Evolutionary conservation across 2,797 vertebrate species (phyloP), one percentile per base, ranked within the genome.

Genomic region (Triplophysa yarkandensis): DNA sequence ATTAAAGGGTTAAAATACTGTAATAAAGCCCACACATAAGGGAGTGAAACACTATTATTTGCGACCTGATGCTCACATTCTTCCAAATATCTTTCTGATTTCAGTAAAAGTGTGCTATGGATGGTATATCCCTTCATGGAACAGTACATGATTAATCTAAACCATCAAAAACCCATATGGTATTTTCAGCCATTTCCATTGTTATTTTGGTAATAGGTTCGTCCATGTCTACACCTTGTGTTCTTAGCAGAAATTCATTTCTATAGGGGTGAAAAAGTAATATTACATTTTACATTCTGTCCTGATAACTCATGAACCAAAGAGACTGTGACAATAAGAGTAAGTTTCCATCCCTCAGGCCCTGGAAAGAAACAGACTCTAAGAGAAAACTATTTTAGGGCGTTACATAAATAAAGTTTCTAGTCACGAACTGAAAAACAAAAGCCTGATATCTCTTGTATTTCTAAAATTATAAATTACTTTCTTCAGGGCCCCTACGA

Each of bases 241-340:
- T 10, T 10, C 34, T 39, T 39, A 39, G 10, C 36, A 39, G 36
- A 39, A 39, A 39, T 39, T 39, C 36, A 13, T 9, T 39, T 39
- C 11, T 39, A 4, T 39, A 13, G 11, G 2, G 4, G 43, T n/a
- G 46, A 3, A 50, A 48, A 50, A 11, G 36, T 39, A 11, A 21
- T 50, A 10, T 48, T 32, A 21, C 27, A 46, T 71, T 32, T 60
- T 5, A 60, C 34, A 60, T 71, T 71, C 55, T 60, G 55, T 1
- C 16, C 43, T 61, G 55, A n/a, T 71, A 61, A 48, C 55, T 60
- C 19, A 71, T 48, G 41, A 60, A 60, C 28, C 43, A 25, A 46
- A 61, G 28, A n/a, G 43, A 34, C 32, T 34, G 68, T 61, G 28
- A 61, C 39, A 13, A 32, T 32, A 27, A 46, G 17, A 46, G 19